Conservation (phyloP, 2,113 vertebrate species). For the Mobula birostris region DNA sequence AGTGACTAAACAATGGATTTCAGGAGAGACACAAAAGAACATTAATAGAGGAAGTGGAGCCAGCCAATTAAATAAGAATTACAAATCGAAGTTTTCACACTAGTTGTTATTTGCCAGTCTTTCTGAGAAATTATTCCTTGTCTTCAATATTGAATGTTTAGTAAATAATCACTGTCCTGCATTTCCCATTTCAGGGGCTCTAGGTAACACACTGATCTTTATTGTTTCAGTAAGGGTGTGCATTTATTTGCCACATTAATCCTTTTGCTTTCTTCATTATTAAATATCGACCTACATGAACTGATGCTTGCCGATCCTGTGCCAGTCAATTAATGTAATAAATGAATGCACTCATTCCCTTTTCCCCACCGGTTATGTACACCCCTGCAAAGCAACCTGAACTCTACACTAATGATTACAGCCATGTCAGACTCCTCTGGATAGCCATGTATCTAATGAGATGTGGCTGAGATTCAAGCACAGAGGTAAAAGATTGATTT, state of each 20-base stretch:
- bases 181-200: neutral
- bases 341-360: conserved; percentile 6
- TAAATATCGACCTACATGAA: neutral
- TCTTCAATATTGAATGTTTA: neutral
- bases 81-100: neutral
- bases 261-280: conserved; percentile 27
- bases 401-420: neutral
- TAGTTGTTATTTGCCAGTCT: neutral
- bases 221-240: neutral
- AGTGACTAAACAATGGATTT: neutral
- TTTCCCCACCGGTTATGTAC: neutral
- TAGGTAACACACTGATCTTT: too few species aligned
- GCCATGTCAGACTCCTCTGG: neutral
- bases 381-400: conserved; percentile 2
- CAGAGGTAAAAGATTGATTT: neutral
- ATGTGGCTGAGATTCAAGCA: neutral
- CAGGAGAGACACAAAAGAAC: neutral
- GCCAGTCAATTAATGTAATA: neutral
- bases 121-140: neutral
- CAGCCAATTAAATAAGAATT: neutral
- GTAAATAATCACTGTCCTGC: neutral
- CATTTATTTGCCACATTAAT: conserved; percentile 33
- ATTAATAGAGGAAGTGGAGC: neutral
- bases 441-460: neutral
- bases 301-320: neutral